A percentile compares a stretch with the other conserved stretches of the same genome.
phyloP scores from a whole-genome alignment of 2,888 invertebrate species.

The Tanytarsus gracilentus region DNA sequence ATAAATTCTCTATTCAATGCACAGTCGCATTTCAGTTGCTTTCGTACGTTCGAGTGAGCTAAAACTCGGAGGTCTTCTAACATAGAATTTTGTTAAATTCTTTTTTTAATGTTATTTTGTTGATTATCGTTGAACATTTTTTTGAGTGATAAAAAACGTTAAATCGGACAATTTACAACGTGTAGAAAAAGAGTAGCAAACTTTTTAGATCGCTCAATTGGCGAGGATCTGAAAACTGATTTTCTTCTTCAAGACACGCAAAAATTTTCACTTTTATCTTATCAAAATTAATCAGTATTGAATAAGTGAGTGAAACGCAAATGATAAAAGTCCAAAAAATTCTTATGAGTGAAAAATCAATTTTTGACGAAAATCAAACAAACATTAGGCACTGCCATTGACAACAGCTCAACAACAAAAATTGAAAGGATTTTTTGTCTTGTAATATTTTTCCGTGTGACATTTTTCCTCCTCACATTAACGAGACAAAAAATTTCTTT shows the following conservation, averaged over 20 bases:
- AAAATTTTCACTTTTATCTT: conserved; percentile 14
- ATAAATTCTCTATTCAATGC: conserved; percentile 14
- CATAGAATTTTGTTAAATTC: not conserved
- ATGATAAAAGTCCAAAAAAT: conserved; percentile 3
- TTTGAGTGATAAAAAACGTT: not conserved
- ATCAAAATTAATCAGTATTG: conserved; percentile 15
- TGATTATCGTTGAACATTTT: not conserved
- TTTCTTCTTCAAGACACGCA: not conserved
- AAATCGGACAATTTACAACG: not conserved
- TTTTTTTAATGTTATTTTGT: conserved; percentile 10
- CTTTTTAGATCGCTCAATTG: no score
- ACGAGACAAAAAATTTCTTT: no score
- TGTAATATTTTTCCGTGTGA: no score
- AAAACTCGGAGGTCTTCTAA: not conserved
- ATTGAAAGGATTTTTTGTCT: not conserved
- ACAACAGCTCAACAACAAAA: conserved; percentile 10
- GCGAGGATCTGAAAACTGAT: no score
- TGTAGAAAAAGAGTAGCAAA: not conserved
- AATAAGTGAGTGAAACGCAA: not conserved
- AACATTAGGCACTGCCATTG: conserved; percentile 25
- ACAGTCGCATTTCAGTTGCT: conserved; percentile 21
- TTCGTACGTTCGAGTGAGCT: conserved; percentile 18
- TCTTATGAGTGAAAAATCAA: conserved; percentile 12
- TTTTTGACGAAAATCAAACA: conserved; percentile 16
- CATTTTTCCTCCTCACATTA: no score